These are phyloP conservation scores for Teleopsis dalmanni DNA, from an alignment of 1,140 invertebrate species.

Conservation along the genomic window DNA sequence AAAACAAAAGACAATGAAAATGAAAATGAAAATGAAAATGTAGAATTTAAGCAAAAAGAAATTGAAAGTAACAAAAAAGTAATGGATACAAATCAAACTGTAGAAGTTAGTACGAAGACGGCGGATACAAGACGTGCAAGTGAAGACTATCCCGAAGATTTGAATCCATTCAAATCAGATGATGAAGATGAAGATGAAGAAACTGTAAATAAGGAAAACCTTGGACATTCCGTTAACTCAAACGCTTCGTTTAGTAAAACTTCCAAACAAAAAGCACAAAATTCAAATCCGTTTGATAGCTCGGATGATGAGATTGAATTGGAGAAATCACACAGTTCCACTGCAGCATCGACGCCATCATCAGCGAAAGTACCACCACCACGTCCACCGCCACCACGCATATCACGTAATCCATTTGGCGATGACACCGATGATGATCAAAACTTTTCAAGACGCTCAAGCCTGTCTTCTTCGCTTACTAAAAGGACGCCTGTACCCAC, in stretches of 20 bases:
- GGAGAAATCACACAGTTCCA: slow-evolving; percentile 14
- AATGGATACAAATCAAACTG: neutral
- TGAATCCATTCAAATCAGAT: slow-evolving; percentile 74
- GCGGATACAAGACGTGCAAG: no score
- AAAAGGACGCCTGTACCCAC: slow-evolving; percentile 49
- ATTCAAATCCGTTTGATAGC: slow-evolving; percentile 57
- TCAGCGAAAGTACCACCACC: slow-evolving; percentile 18
- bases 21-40: slow-evolving; percentile 27
- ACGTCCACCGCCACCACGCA: slow-evolving; percentile 20
- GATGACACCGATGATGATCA: slow-evolving; percentile 53
- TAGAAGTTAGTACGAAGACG: neutral
- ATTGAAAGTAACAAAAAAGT: neutral
- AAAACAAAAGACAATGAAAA: slow-evolving; percentile 14
- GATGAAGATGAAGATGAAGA: slow-evolving; percentile 45
- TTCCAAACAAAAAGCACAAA: slow-evolving; percentile 17
- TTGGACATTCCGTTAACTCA: neutral
- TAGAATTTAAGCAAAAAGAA: neutral
- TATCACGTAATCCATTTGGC: slow-evolving; percentile 63
- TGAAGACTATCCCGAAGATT: slow-evolving; percentile 59
- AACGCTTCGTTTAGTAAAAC: neutral
- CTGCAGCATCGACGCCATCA: neutral
- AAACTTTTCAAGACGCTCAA: slow-evolving; percentile 18
- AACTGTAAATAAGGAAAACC: slow-evolving; percentile 12
- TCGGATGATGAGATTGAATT: slow-evolving; percentile 51
- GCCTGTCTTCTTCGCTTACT: slow-evolving; percentile 14